phyloP scores from a whole-genome alignment of 35 echinoderm and acorn worm species.

The Lytechinus pictus region DNA sequence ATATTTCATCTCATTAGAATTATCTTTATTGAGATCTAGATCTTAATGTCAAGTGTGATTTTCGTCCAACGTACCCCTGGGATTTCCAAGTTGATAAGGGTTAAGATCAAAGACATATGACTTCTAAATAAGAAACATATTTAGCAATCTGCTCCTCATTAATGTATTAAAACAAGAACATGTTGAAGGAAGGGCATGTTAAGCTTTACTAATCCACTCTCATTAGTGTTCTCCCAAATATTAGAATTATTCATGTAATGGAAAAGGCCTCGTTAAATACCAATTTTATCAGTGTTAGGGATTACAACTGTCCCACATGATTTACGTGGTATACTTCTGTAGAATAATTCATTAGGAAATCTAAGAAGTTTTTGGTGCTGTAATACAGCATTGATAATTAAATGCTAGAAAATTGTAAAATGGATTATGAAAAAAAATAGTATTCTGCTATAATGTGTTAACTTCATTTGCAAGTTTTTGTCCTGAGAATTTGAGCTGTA shows the following conservation, averaged over 20 bases:
- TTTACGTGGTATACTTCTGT: not conserved
- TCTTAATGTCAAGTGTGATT: not conserved
- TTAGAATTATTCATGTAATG: not conserved
- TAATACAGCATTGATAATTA: too few species aligned
- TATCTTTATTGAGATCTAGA: slow-evolving; percentile 3
- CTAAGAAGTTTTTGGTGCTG: too few species aligned
- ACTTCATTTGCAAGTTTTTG: too few species aligned
- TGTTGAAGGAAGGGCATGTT: not conserved
- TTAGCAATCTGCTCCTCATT: not conserved
- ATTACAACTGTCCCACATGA: not conserved
- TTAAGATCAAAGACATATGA: not conserved
- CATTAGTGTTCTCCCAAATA: not conserved
- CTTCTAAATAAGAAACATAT: not conserved
- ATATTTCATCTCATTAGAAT: slow-evolving; percentile 14
- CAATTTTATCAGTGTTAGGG: not conserved
- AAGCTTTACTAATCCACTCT: not conserved
- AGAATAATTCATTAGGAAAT: not conserved
- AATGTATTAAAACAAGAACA: not conserved
- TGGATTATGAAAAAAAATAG: too few species aligned
- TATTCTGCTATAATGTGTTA: too few species aligned
- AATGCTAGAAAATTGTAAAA: too few species aligned
- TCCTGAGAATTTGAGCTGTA: too few species aligned
- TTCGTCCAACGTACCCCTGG: not conserved
- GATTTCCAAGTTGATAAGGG: not conserved
- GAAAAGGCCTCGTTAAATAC: not conserved